A percentile compares a stretch with the other conserved stretches of the same genome.
Evolutionary conservation across 2,113 vertebrate genomes (phyloP).

Genomic region (Phyllopteryx taeniolatus): DNA sequence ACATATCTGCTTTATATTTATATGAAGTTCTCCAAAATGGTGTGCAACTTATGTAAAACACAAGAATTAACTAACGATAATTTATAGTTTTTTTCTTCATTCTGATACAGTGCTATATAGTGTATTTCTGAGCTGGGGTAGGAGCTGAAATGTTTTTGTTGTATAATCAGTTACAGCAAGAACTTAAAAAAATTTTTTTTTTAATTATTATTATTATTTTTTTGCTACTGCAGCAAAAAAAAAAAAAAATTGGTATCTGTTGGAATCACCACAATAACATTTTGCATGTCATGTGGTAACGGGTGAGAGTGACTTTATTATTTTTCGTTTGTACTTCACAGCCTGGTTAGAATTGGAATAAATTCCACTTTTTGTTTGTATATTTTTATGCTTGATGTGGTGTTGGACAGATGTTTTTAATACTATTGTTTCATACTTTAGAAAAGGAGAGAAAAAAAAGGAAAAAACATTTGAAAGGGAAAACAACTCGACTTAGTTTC

Average conservation of each 20-base stretch:
- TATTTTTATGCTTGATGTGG: neutral
- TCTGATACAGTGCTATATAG: neutral
- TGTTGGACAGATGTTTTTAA: slow-evolving; percentile 1
- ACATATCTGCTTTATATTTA: neutral
- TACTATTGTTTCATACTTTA: neutral
- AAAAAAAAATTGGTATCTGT: neutral
- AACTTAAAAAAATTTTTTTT: too few species aligned
- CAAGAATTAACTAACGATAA: too few species aligned
- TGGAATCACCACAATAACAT: neutral
- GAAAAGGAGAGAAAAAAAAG: neutral
- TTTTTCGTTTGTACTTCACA: neutral
- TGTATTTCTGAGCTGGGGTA: neutral
- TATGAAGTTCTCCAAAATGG: neutral
- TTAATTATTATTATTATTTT: neutral
- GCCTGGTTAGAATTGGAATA: neutral
- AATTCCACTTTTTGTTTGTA: neutral
- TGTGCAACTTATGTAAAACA: neutral
- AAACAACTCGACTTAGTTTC: slow-evolving; percentile 9
- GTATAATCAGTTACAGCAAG: neutral
- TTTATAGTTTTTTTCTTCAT: neutral
- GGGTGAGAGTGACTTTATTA: neutral
- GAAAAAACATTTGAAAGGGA: neutral
- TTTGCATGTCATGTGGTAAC: neutral
- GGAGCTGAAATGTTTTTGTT: neutral
- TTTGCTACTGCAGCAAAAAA: neutral